Conservation (phyloP, 35 echinoderm and acorn worm genomes). For the Acanthaster planci region DNA sequence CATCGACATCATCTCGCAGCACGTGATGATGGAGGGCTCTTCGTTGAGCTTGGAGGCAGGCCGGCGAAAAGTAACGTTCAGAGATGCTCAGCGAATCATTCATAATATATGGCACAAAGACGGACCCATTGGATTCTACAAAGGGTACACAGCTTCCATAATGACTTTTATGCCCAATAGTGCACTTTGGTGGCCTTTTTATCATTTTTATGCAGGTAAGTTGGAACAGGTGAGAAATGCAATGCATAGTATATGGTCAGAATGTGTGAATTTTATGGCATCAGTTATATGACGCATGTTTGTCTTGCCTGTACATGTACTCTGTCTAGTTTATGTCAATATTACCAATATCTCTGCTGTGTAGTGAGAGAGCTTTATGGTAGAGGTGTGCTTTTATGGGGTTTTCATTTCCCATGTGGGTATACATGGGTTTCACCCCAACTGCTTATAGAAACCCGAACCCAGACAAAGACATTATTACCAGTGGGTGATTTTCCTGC, state of each 20-base stretch:
- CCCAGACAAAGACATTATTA: too few relatives aligned
- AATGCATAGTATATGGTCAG: not conserved
- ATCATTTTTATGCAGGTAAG: conserved; percentile 97
- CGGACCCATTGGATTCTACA: conserved; percentile 86
- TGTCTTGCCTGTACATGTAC: too few relatives aligned
- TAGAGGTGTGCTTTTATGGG: too few relatives aligned
- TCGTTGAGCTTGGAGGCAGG: conserved; percentile 47
- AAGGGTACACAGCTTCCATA: conserved; percentile 84
- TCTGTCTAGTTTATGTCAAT: too few relatives aligned
- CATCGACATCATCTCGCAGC: conserved; percentile 84
- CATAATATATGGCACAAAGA: conserved; percentile 45
- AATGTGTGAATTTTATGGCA: too few relatives aligned
- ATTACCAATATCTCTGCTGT: too few relatives aligned
- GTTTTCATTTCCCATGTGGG: too few relatives aligned
- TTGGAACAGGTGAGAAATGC: not conserved
- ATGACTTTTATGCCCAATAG: conserved; percentile 94
- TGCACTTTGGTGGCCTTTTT: conserved; percentile 98
- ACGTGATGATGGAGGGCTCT: conserved; percentile 83
- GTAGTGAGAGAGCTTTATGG: too few relatives aligned
- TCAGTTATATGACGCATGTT: too few relatives aligned
- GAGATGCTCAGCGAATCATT: conserved; percentile 48
- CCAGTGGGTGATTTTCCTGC: too few relatives aligned
- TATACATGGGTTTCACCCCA: too few relatives aligned
- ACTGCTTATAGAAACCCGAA: too few relatives aligned
- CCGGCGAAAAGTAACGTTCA: conserved; percentile 55